Base-by-base conservation (phyloP, 2,113 vertebrate genomes). In the Semnornis frantzii region DNA sequence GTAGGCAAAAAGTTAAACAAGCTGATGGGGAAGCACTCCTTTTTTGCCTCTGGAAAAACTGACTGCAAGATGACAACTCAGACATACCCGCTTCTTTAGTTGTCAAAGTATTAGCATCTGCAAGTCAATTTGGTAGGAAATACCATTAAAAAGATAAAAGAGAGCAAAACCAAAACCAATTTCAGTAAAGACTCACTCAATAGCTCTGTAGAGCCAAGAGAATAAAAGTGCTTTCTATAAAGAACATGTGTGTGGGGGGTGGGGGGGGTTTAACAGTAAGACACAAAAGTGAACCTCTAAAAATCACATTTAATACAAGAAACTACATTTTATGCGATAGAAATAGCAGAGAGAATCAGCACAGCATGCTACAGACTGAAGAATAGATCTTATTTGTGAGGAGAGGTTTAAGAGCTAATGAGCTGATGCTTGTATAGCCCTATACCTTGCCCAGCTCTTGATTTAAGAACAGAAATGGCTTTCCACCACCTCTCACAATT, bases 61-160 rank as follows among this genome's bases (percentile, higher is more conserved):
- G 89, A 89, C 87, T 94, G 58, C 62, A 71, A 55, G 66, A 75
- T 89, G 84, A 86, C 82, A 95, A 78, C 57, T 93, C 57, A 88
- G 16, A 68, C 42, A 71, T 68, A 64, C 42, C 15, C 48, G 15
- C 28, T 94, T 89, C 85, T 95, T 92, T 83, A 71, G 68, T 71
- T 91, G 85, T 95, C 90, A 83, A 93, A 93, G 88, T 92, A 81
- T 93, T 92, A 92, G 5, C 57, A 86, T 92, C 62, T 90, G 25
- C 55, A 85, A 93, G 80, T 81, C 76, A 86, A 13, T 93, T 96
- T 86, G 11, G 37, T 83, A 28, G 54, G 69, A 92, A 83, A 95
- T 81, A 54, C 44, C 48, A 94, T 88, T 83, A 75, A 81, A 87
- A 90, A 81, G 34, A 94, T 81, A 83, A 94, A 90, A 93, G 72